A percentile compares a stretch with the other conserved stretches of the same genome.
These are phyloP conservation scores for Poicephalus gulielmi DNA, from an alignment of 2,113 vertebrate species.

Conservation along the genomic window DNA sequence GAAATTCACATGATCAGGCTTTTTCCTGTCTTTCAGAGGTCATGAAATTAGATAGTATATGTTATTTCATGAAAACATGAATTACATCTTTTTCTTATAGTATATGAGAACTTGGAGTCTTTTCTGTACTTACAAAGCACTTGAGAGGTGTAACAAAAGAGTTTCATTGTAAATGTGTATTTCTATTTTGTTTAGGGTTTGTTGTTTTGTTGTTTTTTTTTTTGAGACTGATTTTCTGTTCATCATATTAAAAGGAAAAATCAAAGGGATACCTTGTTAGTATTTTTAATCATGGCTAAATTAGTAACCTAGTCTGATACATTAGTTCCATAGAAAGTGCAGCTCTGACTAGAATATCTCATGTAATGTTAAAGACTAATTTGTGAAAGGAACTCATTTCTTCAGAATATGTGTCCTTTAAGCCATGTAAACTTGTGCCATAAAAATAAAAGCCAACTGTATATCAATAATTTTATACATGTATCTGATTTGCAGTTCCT, in stretches of 20 bases:
- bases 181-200: background rate
- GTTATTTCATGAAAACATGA: background rate
- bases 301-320: background rate
- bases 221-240: background rate
- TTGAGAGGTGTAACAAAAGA: slow-evolving; percentile 4
- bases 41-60: background rate
- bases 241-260: background rate
- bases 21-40: background rate
- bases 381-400: background rate
- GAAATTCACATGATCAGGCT: background rate
- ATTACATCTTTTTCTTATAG: background rate
- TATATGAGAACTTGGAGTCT: background rate
- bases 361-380: background rate
- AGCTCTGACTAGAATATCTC: background rate
- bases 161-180: background rate
- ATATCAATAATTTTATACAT: background rate
- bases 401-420: background rate
- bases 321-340: background rate
- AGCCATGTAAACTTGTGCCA: background rate
- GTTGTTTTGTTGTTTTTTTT: background rate
- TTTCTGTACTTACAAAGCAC: background rate
- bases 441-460: background rate
- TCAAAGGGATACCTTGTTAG: background rate
- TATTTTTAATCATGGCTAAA: background rate
- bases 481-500: background rate